Evolutionary conservation across 2,113 vertebrate species (phyloP).

Genomic region (Lepisosteus osseus): DNA sequence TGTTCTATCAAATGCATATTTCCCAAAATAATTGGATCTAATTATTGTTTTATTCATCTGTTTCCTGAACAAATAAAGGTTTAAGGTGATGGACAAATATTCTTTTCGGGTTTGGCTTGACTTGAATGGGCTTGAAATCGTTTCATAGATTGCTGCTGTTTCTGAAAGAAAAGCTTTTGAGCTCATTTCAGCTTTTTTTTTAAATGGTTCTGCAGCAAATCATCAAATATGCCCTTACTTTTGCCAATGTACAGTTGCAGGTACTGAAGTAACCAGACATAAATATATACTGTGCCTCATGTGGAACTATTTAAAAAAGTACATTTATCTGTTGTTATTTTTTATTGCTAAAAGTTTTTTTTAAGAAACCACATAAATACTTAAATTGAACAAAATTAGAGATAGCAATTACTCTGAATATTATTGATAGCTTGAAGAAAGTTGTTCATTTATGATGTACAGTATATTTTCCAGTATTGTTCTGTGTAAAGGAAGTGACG

Average conservation of each 20-base stretch:
- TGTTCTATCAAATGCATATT: neutral
- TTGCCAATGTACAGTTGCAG: conserved; percentile 33
- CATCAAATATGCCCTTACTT: neutral
- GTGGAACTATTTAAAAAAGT: too few species aligned
- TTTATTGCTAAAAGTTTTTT: neutral
- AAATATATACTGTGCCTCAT: too few species aligned
- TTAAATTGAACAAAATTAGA: too few species aligned
- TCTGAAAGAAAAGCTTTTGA: neutral
- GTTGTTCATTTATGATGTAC: too few species aligned
- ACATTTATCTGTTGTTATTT: too few species aligned
- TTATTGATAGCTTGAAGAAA: too few species aligned
- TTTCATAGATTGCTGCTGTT: conserved; percentile 21
- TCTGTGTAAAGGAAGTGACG: too few species aligned
- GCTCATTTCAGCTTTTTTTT: neutral
- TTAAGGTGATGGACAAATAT: conserved; percentile 36
- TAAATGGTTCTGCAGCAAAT: neutral
- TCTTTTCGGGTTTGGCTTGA: conserved; percentile 57
- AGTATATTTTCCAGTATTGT: too few species aligned
- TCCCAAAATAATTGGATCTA: neutral
- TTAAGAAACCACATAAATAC: neutral
- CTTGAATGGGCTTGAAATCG: conserved; percentile 41
- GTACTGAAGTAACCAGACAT: neutral
- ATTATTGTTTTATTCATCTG: neutral
- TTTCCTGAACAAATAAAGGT: conserved; percentile 17
- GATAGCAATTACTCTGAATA: too few species aligned